Evolutionary conservation across 2,888 invertebrate genomes (phyloP).

Genomic region (Drosophila prolongata): DNA sequence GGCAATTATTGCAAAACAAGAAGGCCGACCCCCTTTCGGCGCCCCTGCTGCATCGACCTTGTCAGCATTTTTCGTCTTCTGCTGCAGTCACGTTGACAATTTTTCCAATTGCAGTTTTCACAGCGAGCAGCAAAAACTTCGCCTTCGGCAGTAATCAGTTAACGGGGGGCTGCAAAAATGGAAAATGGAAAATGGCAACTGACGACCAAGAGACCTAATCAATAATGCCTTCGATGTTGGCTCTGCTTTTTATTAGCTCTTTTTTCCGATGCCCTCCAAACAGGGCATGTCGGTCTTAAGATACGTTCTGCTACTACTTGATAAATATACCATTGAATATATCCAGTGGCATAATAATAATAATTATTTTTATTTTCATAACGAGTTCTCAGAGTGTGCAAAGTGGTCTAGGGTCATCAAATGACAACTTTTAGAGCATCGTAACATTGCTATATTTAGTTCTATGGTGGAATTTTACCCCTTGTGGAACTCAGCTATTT

Average conservation of each 20-base stretch:
- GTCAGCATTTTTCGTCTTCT: conserved; percentile 57
- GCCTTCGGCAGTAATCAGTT: conserved; percentile 41
- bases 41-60: conserved; percentile 59
- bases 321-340: too few species aligned
- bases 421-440: too few species aligned
- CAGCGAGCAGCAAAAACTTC: conserved; percentile 43
- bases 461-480: too few species aligned
- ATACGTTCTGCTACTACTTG: too few species aligned
- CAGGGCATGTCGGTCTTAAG: not conserved
- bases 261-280: conserved; percentile 1
- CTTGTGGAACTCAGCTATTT: too few species aligned
- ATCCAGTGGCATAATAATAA: too few species aligned
- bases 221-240: conserved; percentile 51
- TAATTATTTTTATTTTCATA: too few species aligned
- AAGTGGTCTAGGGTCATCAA: too few species aligned
- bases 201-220: conserved; percentile 49
- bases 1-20: conserved; percentile 68
- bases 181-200: not conserved
- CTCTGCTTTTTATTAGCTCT: not conserved
- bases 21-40: conserved; percentile 4
- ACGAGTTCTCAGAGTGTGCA: too few species aligned
- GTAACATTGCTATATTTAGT: too few species aligned
- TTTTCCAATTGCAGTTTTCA: conserved; percentile 49
- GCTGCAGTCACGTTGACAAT: conserved; percentile 66
- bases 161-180: conserved; percentile 1